phyloP scores from a whole-genome alignment of 1,140 invertebrate species.

The Phortica variegata region DNA sequence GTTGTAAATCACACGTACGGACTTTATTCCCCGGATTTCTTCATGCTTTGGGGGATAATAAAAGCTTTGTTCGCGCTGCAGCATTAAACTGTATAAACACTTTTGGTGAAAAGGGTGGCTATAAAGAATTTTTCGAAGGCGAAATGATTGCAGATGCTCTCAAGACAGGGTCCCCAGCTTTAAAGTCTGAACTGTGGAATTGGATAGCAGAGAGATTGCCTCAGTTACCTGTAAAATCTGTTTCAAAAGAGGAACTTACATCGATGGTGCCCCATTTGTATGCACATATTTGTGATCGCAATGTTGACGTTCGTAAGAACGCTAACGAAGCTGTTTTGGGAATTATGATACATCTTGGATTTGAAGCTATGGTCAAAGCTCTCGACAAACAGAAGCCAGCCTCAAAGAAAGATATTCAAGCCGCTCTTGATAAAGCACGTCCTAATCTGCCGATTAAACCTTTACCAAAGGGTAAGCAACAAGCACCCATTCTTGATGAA shows the following conservation, averaged over 20 bases:
- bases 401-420: slow-evolving; percentile 77
- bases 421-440: slow-evolving; percentile 81
- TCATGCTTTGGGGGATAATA: slow-evolving; percentile 67
- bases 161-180: slow-evolving; percentile 77
- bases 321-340: slow-evolving; percentile 86
- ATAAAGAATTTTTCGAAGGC: slow-evolving; percentile 78
- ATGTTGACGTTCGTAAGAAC: slow-evolving; percentile 86
- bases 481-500: slow-evolving; percentile 54
- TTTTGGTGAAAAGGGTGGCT: slow-evolving; percentile 78
- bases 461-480: slow-evolving; percentile 63
- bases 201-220: slow-evolving; percentile 85
- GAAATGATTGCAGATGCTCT: slow-evolving; percentile 88
- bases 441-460: slow-evolving; percentile 83
- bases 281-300: slow-evolving; percentile 85
- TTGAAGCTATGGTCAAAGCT: slow-evolving; percentile 76
- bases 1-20: slow-evolving; percentile 77
- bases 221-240: slow-evolving; percentile 67
- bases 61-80: slow-evolving; percentile 75
- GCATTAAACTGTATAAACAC: slow-evolving; percentile 79
- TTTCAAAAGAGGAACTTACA: slow-evolving; percentile 79
- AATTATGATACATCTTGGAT: slow-evolving; percentile 91
- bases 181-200: slow-evolving; percentile 77
- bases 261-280: slow-evolving; percentile 79
- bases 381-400: slow-evolving; percentile 85
- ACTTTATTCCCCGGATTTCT: slow-evolving; percentile 83